A percentile compares a stretch with the other conserved stretches of the same genome.
phyloP scores from a whole-genome alignment of 1,140 invertebrate genomes.

The Chironomus striatipennis region DNA sequence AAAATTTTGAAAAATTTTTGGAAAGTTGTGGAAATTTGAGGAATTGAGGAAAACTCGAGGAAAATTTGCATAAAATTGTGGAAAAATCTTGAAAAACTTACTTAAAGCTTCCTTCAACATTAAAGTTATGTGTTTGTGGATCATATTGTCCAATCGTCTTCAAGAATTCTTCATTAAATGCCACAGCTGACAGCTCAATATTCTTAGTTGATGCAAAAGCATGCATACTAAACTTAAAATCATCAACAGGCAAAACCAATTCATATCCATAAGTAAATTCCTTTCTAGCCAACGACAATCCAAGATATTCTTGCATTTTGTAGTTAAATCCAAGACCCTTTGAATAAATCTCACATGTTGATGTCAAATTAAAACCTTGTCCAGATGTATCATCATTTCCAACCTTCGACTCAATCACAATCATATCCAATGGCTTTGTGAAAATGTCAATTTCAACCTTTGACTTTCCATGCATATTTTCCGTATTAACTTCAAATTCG shows the following conservation, averaged over 20 bases:
- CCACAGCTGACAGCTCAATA: conserved; percentile 34
- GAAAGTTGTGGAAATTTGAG: too few relatives aligned
- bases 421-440: conserved; percentile 50
- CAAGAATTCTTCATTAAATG: conserved; percentile 32
- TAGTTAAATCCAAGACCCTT: conserved; percentile 33
- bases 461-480: conserved; percentile 39
- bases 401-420: conserved; percentile 41
- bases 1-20: too few relatives aligned
- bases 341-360: conserved; percentile 29
- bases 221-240: conserved; percentile 22
- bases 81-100: too few relatives aligned
- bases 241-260: neutral
- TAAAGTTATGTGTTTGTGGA: conserved; percentile 30
- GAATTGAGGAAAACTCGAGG: too few relatives aligned
- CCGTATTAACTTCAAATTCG: conserved; percentile 39
- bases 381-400: conserved; percentile 15
- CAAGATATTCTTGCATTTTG: conserved; percentile 29
- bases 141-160: conserved; percentile 28
- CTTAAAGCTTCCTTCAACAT: conserved; percentile 31
- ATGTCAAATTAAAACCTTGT: conserved; percentile 32
- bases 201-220: conserved; percentile 29
- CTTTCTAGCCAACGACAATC: conserved; percentile 28
- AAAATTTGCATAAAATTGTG: too few relatives aligned
- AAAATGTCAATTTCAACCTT: conserved; percentile 53
- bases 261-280: conserved; percentile 28